These are phyloP conservation scores for Alectura lathami DNA, from an alignment of 2,113 vertebrate genomes.

Conservation along the genomic window DNA sequence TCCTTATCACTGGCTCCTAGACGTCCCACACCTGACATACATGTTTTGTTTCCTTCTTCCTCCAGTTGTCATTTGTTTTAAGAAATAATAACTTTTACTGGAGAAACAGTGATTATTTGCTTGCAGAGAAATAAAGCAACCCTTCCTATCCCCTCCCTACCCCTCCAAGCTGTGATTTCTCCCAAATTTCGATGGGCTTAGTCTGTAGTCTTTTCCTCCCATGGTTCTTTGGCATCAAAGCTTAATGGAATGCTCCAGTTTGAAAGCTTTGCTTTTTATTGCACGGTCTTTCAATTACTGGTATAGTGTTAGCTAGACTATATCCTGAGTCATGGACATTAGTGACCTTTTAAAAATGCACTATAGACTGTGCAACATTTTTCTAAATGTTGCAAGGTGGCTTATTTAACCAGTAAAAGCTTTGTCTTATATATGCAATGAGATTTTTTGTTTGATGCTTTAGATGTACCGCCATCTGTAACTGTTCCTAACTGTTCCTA, in stretches of 20 bases:
- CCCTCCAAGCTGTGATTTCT: not conserved
- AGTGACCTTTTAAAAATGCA: not conserved
- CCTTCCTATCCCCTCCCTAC: not conserved
- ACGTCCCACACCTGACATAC: not conserved
- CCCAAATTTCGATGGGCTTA: not conserved
- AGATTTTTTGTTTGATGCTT: not conserved
- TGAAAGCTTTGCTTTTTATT: not conserved
- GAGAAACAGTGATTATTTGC: not conserved
- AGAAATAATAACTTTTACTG: not conserved
- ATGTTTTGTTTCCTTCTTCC: not conserved
- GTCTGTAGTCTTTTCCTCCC: not conserved
- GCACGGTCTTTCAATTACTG: not conserved
- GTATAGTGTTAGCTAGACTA: not conserved
- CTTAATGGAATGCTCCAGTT: too few relatives aligned
- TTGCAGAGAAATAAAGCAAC: not conserved
- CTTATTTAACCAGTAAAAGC: not conserved
- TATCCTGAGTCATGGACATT: not conserved
- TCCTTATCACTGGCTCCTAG: not conserved
- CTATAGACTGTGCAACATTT: not conserved
- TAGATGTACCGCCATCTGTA: not conserved
- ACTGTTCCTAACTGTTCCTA: not conserved
- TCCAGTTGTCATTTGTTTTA: not conserved
- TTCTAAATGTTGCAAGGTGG: not conserved
- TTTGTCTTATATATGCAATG: not conserved
- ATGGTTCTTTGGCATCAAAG: not conserved